Conservation (phyloP, 2,888 invertebrate genomes). For the Onthophagus sagittarius region DNA sequence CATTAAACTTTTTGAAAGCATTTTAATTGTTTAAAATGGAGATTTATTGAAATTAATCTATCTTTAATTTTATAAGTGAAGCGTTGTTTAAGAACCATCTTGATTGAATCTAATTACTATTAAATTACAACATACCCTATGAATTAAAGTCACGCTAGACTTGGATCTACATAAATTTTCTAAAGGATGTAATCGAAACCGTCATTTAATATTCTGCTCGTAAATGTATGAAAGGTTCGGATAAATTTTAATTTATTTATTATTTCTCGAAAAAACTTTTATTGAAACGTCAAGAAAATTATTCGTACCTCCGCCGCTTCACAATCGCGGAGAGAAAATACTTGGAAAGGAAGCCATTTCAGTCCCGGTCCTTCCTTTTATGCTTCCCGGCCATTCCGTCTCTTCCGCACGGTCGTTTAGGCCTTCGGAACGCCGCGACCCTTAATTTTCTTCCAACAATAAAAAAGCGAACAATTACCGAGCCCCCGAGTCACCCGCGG, state of each 20-base stretch:
- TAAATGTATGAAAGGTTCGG: too few relatives aligned
- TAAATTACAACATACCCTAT: too few relatives aligned
- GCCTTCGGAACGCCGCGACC: neutral
- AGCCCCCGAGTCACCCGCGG: neutral
- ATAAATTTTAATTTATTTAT: too few relatives aligned
- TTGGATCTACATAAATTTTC: too few relatives aligned
- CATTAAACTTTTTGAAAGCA: neutral
- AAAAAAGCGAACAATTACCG: slow-evolving; percentile 9
- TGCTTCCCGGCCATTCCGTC: neutral
- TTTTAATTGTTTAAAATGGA: too few relatives aligned
- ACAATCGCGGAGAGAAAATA: neutral
- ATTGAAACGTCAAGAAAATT: neutral
- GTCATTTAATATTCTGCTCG: too few relatives aligned
- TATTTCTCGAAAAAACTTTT: neutral
- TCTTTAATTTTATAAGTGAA: too few relatives aligned
- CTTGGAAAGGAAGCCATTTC: neutral
- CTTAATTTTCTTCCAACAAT: slow-evolving; percentile 9
- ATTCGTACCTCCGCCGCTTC: neutral
- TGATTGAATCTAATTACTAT: neutral
- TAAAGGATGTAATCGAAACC: too few relatives aligned
- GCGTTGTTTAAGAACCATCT: neutral
- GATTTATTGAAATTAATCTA: too few relatives aligned
- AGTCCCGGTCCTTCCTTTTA: neutral
- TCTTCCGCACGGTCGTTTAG: neutral
- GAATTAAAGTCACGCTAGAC: too few relatives aligned